Evolutionary conservation across 1,140 invertebrate genomes (phyloP).

Genomic region (Brachionus paranguensis): DNA sequence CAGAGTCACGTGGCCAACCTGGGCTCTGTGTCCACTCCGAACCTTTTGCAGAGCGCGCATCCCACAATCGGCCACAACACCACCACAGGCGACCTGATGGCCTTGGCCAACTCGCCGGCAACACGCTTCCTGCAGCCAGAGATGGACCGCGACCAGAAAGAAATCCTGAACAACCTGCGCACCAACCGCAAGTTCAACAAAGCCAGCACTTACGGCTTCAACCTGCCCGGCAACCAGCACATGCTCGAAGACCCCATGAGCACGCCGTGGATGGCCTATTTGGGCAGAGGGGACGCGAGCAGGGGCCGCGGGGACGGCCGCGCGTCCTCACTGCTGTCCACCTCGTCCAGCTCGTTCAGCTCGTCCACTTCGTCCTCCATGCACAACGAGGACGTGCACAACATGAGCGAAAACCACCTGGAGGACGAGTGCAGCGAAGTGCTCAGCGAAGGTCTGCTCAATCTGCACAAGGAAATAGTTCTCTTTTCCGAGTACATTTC

Average conservation of each 20-base stretch:
- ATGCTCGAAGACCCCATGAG: slow-evolving; percentile 38
- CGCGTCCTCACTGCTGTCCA: background rate
- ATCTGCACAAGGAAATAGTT: slow-evolving; percentile 29
- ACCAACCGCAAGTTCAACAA: slow-evolving; percentile 14
- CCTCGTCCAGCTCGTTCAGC: background rate
- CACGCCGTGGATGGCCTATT: slow-evolving; percentile 11
- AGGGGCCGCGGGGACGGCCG: background rate
- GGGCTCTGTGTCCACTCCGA: background rate
- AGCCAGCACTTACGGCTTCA: slow-evolving; percentile 20
- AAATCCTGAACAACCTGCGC: slow-evolving; percentile 14
- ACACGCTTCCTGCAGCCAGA: background rate
- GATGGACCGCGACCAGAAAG: background rate
- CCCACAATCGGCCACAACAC: background rate
- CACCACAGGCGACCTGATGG: background rate
- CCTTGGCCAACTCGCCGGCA: background rate
- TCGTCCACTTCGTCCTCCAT: background rate
- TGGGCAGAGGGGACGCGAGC: background rate
- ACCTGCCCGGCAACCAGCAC: slow-evolving; percentile 18
- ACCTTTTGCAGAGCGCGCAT: background rate
- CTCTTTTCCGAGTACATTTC: slow-evolving; percentile 31
- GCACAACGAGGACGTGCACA: background rate
- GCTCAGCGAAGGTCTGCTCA: background rate
- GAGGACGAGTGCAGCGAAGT: background rate
- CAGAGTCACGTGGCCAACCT: background rate
- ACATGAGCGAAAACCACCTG: background rate